Base-by-base conservation (phyloP, 2,113 vertebrate genomes). In the Lasiurus borealis region DNA sequence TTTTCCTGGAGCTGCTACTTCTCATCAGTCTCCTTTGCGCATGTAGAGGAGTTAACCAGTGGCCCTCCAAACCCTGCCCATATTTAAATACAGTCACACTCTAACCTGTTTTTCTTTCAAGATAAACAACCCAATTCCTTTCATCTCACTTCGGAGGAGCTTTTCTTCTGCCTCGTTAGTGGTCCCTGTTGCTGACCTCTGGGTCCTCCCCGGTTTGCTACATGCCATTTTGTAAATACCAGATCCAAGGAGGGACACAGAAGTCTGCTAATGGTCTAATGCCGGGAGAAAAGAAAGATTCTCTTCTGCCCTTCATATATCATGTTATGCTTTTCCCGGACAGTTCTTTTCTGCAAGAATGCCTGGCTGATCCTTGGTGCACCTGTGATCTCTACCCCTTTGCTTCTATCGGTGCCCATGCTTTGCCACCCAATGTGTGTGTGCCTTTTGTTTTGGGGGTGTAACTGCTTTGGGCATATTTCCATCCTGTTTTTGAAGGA, bases 161-260 rank as follows among this genome's bases (percentile, higher is more conserved):
- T 25, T 76, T 88, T 88, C 75, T 82, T 29, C 85, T 64, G 25
- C 21, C 86, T 48, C 52, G 73, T 94, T 78, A 36, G 29, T 76
- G n/a, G 25, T 31, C 40, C 19, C 62, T 34, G 6, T 69, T 40
- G 44, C 48, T 90, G 57, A 80, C 66, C 36, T 85, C 84, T 80
- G 18, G n/a, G 36, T 54, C 85, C 73, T 90, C 40, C 23, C 64
- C 11, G 0, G 6, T 90, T 86, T 82, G 85, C 64, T 80, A 1
- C 29, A 2, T 73, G 19, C 82, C 62, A 4, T 73, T 89, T 88
- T 82, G 44, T 77, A 78, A 94, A 69, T 78, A 50, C 36, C 13
- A 71, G 29, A 71, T 40, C 80, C 84, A 44, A 64, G 40, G 66
- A 3, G 36, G 44, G 54, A 80, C 50, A 31, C 40, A 19, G 15